Evolutionary conservation across 2,797 vertebrate genomes (phyloP).

Genomic region (Harpagifer antarcticus): DNA sequence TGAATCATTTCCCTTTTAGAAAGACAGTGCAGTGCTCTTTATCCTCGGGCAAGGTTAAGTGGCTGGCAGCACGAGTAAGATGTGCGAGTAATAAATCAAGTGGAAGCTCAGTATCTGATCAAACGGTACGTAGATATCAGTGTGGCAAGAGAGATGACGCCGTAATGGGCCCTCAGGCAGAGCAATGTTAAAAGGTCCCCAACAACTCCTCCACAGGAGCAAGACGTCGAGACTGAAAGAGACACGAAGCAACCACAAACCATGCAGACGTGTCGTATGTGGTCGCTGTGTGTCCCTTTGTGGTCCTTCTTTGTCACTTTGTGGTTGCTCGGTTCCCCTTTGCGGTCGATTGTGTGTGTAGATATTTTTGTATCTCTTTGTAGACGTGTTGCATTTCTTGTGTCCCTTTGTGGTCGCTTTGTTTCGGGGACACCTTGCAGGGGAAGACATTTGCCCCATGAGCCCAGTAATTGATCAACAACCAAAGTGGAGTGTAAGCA

Average conservation of each 20-base stretch:
- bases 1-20: constrained; percentile 33
- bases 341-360: neutral
- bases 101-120: constrained; percentile 57
- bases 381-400: neutral
- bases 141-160: constrained; percentile 1
- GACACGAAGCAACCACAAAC: neutral
- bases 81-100: constrained; percentile 45
- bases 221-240: neutral
- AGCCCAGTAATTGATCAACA: neutral
- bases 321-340: neutral
- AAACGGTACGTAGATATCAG: constrained; percentile 36
- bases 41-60: constrained; percentile 35
- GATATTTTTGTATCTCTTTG: neutral
- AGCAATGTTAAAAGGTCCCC: neutral
- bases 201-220: neutral
- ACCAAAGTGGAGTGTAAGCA: constrained; percentile 21
- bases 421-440: neutral
- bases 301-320: neutral
- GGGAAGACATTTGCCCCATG: neutral
- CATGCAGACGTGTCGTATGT: neutral
- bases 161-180: neutral
- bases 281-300: neutral
- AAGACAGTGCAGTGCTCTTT: constrained; percentile 18
- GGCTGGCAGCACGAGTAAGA: constrained; percentile 32
- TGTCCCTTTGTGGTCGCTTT: neutral